These are phyloP conservation scores for Eulemur rubriventer DNA, from an alignment of 2,797 vertebrate species.

Conservation along the genomic window DNA sequence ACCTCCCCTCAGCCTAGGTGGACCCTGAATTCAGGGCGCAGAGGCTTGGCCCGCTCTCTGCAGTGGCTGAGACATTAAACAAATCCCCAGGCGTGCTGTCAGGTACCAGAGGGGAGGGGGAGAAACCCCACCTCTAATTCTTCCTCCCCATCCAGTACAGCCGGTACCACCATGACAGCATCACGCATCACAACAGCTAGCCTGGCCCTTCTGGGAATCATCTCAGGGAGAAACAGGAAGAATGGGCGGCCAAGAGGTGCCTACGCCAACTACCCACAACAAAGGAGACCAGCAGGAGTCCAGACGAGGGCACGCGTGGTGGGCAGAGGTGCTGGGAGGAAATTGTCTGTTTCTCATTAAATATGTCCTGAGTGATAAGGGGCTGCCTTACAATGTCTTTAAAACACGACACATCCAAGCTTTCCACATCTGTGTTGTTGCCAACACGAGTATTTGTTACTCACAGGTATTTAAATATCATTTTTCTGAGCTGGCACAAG, in stretches of 20 bases:
- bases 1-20: neutral
- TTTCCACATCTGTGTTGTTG: neutral
- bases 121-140: fast-evolving
- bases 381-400: neutral
- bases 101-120: fast-evolving
- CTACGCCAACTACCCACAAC: no score
- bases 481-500: neutral
- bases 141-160: no score
- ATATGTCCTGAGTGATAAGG: neutral
- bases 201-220: neutral
- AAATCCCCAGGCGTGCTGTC: neutral
- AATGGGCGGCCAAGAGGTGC: neutral
- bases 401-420: neutral
- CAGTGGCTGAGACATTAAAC: neutral
- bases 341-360: fast-evolving
- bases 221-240: neutral
- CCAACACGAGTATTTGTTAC: neutral
- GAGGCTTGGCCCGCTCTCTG: neutral
- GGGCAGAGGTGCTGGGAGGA: neutral
- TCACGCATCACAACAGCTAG: neutral
- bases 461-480: neutral
- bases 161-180: fast-evolving
- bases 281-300: neutral
- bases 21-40: neutral
- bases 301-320: fast-evolving